Evolutionary conservation across 2,888 invertebrate species (phyloP).

Genomic region (Watsonalla cultraria): DNA sequence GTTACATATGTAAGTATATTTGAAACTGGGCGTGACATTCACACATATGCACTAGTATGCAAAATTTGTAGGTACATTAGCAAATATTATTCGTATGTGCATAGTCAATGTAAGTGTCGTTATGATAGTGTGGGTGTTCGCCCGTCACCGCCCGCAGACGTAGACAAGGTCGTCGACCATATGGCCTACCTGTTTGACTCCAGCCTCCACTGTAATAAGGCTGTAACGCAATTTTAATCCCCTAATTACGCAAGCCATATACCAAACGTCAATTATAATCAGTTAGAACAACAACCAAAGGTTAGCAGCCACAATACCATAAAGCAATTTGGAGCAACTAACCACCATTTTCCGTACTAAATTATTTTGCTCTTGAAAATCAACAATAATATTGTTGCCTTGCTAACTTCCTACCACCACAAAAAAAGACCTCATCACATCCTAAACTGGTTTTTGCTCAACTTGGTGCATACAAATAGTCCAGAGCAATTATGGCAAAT

Average conservation of each 20-base stretch:
- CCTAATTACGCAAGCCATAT: constrained; percentile 34
- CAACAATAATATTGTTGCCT: constrained; percentile 25
- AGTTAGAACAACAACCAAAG: constrained; percentile 10
- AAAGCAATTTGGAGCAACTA: not conserved
- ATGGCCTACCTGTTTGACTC: constrained; percentile 49
- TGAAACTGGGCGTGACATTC: not conserved
- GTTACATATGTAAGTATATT: constrained; percentile 8
- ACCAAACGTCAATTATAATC: constrained; percentile 19
- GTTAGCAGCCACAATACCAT: not conserved
- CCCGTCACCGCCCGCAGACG: constrained; percentile 39
- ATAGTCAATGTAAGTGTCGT: constrained; percentile 36
- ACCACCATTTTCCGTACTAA: constrained; percentile 31
- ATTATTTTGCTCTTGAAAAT: constrained; percentile 41
- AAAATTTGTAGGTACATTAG: no score
- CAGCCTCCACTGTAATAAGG: constrained; percentile 25
- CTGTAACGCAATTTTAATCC: constrained; percentile 27
- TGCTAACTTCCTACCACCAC: constrained; percentile 33
- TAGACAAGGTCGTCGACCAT: constrained; percentile 65
- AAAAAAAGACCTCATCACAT: constrained; percentile 28
- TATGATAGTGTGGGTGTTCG: constrained; percentile 47
- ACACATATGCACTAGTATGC: no score
- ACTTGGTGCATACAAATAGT: constrained; percentile 15
- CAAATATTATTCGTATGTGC: not conserved
- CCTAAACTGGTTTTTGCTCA: constrained; percentile 18
- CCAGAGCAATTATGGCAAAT: constrained; percentile 6